Conservation (phyloP, 2,888 invertebrate species). For the Metacarcinus magister region DNA sequence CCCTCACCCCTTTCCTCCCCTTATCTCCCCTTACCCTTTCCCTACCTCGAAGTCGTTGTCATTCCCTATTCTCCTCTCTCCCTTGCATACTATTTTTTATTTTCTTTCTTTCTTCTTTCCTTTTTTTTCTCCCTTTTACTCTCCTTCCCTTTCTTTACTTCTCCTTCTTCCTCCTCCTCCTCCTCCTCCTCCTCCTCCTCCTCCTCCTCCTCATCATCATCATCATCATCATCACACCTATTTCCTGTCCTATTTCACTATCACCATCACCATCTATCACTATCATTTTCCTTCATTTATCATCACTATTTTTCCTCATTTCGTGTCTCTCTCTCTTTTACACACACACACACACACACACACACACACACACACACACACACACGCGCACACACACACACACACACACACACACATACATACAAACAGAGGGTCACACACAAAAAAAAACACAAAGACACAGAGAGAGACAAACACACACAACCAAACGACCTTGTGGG, state of each 20-base stretch:
- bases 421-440: neutral
- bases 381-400: neutral
- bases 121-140: neutral
- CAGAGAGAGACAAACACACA: neutral
- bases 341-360: too few relatives aligned
- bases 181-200: neutral
- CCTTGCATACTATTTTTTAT: neutral
- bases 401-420: neutral
- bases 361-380: neutral
- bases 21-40: neutral
- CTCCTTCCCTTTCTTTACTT: neutral
- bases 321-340: neutral
- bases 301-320: neutral
- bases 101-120: neutral
- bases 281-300: neutral
- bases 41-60: neutral
- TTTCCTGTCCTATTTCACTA: neutral
- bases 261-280: too few relatives aligned
- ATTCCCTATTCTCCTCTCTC: neutral
- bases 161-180: neutral
- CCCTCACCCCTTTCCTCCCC: neutral
- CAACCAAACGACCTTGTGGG: constrained; percentile 40
- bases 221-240: neutral
- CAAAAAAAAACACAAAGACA: neutral
- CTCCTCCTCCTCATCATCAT: neutral